Percentiles rank a stretch among this genome's conserved stretches.
Conservation (phyloP, 2,888 invertebrate genomes). For the Erannis defoliaria region DNA sequence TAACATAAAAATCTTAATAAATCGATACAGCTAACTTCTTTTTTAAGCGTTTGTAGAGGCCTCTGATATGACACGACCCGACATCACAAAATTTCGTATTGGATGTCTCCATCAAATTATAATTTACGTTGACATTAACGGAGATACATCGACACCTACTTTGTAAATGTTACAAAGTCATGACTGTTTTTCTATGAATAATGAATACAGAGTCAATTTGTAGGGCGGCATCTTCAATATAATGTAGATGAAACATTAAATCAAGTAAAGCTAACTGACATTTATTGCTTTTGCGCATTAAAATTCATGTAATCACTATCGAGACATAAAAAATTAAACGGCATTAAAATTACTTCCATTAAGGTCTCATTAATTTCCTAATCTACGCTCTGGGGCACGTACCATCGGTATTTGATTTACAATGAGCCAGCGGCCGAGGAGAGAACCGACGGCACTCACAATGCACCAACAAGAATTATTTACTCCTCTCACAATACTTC, state of each 20-base stretch:
- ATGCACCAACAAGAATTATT: slow-evolving; percentile 71
- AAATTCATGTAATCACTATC: slow-evolving; percentile 76
- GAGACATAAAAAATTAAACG: slow-evolving; percentile 72
- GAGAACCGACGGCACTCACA: slow-evolving; percentile 61
- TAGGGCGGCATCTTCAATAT: slow-evolving; percentile 67
- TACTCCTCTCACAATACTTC: slow-evolving; percentile 81
- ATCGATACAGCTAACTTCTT: slow-evolving; percentile 16
- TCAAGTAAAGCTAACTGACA: slow-evolving; percentile 67
- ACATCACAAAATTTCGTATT: slow-evolving; percentile 38
- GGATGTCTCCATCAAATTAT: slow-evolving; percentile 55
- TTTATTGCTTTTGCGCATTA: slow-evolving; percentile 79
- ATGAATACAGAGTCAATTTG: slow-evolving; percentile 66
- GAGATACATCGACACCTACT: slow-evolving; percentile 61
- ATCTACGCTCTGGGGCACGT: slow-evolving; percentile 76
- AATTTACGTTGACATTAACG: slow-evolving; percentile 59
- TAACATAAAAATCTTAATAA: slow-evolving; percentile 30
- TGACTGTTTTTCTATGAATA: slow-evolving; percentile 56
- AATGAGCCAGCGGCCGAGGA: slow-evolving; percentile 51
- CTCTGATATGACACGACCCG: slow-evolving; percentile 37
- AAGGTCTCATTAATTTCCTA: slow-evolving; percentile 81
- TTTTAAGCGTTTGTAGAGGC: slow-evolving; percentile 15
- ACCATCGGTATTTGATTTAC: slow-evolving; percentile 76
- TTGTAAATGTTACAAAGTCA: slow-evolving; percentile 53
- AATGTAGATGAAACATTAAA: slow-evolving; percentile 61
- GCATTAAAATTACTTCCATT: slow-evolving; percentile 79